phyloP scores from a whole-genome alignment of 2,113 vertebrate species.

The Epinephelus moara region DNA sequence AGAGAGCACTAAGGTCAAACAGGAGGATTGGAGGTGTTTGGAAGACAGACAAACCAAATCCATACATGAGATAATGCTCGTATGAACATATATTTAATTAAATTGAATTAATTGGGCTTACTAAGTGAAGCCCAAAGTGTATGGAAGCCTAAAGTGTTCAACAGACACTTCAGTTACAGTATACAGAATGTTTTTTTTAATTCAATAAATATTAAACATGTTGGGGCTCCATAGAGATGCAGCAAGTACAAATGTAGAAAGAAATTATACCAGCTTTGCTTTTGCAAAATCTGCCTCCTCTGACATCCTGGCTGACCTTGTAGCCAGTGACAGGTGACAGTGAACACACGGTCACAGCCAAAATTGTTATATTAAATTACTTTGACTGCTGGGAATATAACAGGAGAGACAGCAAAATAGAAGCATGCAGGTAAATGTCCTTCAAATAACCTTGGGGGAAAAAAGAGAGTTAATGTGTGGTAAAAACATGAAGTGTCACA shows the following conservation, averaged over 20 bases:
- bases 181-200: not conserved
- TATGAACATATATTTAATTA: no score
- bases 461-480: no score
- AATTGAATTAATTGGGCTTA: no score
- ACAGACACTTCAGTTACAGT: no score
- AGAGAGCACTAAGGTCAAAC: not conserved
- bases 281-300: not conserved
- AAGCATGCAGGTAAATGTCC: slow-evolving; percentile 3
- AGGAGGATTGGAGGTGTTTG: not conserved
- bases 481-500: no score
- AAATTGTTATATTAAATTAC: not conserved
- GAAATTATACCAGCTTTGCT: not conserved
- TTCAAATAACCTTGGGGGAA: slow-evolving; percentile 1
- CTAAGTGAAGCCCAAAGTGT: no score
- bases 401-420: not conserved
- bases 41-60: no score
- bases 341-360: not conserved
- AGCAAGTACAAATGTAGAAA: not conserved
- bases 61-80: no score
- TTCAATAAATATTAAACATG: not conserved
- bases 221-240: not conserved
- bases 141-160: not conserved
- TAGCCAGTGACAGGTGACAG: slow-evolving; percentile 21
- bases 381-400: not conserved
- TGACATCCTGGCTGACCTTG: slow-evolving; percentile 27